Evolutionary conservation across 2,797 vertebrate genomes (phyloP).

Genomic region (Etheostoma nigrum): DNA sequence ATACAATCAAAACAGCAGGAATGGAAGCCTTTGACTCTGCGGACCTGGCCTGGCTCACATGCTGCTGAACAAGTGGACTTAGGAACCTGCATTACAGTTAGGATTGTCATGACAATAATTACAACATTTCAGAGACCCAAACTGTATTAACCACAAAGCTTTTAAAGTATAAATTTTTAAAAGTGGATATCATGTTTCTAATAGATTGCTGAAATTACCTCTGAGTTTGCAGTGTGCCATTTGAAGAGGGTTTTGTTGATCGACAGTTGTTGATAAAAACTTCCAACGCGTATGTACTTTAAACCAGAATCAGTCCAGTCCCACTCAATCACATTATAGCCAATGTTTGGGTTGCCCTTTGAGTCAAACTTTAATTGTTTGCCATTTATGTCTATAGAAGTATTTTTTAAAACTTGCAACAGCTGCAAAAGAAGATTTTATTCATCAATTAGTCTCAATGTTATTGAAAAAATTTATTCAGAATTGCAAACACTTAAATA

Average conservation of each 20-base stretch:
- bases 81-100: conserved; percentile 81
- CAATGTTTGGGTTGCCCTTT: conserved; percentile 82
- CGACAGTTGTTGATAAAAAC: conserved; percentile 56
- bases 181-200: not conserved
- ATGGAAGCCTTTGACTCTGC: conserved; percentile 89
- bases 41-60: conserved; percentile 88
- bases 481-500: not conserved
- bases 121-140: not conserved
- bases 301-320: conserved; percentile 70
- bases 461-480: not conserved
- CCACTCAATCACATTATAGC: conserved; percentile 87
- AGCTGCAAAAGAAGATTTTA: conserved; percentile 81
- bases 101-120: not conserved
- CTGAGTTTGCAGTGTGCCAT: conserved; percentile 78
- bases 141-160: not conserved
- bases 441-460: not conserved
- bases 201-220: conserved; percentile 66
- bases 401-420: conserved; percentile 81
- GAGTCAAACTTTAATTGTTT: conserved; percentile 80
- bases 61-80: conserved; percentile 86
- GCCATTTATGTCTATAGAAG: conserved; percentile 75
- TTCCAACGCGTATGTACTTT: conserved; percentile 76
- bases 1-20: conserved; percentile 95
- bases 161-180: not conserved
- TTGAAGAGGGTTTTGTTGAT: conserved; percentile 68